Conservation (phyloP, 2,888 invertebrate genomes). For the Falcaria lacertinaria region DNA sequence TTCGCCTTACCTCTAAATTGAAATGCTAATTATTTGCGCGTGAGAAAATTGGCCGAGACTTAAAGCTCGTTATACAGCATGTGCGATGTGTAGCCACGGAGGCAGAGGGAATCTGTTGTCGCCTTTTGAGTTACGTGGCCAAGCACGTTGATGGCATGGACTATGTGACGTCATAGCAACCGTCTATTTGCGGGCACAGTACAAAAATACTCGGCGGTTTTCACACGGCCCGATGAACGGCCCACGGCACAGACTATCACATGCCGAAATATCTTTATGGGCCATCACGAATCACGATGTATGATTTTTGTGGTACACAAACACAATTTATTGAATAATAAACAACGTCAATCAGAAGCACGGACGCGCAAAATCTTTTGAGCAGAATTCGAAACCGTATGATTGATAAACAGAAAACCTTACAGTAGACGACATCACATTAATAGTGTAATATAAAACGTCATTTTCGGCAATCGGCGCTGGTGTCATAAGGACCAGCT, state of each 20-base stretch:
- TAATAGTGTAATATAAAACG: too few relatives aligned
- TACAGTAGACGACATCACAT: too few relatives aligned
- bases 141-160: slow-evolving; percentile 24
- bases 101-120: background rate
- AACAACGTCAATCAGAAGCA: background rate
- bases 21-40: too few relatives aligned
- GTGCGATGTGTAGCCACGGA: too few relatives aligned
- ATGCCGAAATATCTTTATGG: slow-evolving; percentile 14
- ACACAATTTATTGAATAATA: background rate
- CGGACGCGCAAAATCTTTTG: too few relatives aligned
- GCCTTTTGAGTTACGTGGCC: slow-evolving; percentile 3
- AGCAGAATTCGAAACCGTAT: too few relatives aligned
- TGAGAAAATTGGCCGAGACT: too few relatives aligned
- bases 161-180: slow-evolving; percentile 28
- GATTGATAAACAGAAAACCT: too few relatives aligned
- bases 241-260: slow-evolving; percentile 18
- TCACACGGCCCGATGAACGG: slow-evolving; percentile 43
- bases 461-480: too few relatives aligned
- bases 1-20: too few relatives aligned
- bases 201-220: slow-evolving; percentile 50
- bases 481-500: too few relatives aligned
- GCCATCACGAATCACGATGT: slow-evolving; percentile 4
- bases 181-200: slow-evolving; percentile 42
- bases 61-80: too few relatives aligned
- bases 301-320: slow-evolving; percentile 12